Evolutionary conservation across 2,888 invertebrate genomes (phyloP).

Genomic region (Erebia ligea): DNA sequence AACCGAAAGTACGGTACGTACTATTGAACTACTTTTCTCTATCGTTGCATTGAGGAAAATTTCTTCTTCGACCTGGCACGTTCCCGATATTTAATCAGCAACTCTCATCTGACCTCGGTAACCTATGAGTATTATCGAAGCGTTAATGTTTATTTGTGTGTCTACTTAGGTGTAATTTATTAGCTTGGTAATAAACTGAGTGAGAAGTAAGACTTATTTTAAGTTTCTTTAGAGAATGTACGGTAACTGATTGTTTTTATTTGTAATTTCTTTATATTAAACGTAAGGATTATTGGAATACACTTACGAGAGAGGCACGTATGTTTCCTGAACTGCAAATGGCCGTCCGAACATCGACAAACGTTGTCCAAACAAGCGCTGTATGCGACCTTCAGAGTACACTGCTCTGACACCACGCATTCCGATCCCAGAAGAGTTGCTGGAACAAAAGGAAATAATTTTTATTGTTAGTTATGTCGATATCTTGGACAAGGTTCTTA

Average conservation of each 20-base stretch:
- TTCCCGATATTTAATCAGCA: constrained; percentile 13
- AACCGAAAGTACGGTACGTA: constrained; percentile 46
- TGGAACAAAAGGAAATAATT: constrained; percentile 70
- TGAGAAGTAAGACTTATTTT: neutral
- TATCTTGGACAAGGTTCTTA: neutral
- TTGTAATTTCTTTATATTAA: neutral
- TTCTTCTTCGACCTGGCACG: constrained; percentile 10
- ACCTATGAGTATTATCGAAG: constrained; percentile 5
- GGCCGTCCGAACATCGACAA: constrained; percentile 93
- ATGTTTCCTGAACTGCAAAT: constrained; percentile 93
- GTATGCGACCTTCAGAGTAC: constrained; percentile 93
- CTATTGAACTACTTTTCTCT: constrained; percentile 20
- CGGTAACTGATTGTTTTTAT: too few relatives aligned
- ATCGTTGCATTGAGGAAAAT: constrained; percentile 9
- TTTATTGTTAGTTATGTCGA: neutral
- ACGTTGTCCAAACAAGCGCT: constrained; percentile 92
- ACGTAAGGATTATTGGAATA: constrained; percentile 6
- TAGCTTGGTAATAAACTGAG: neutral
- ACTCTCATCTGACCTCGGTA: constrained; percentile 16
- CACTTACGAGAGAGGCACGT: constrained; percentile 96
- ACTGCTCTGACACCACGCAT: constrained; percentile 92
- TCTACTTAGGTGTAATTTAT: neutral
- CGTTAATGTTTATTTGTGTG: constrained; percentile 7
- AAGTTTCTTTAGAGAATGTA: neutral
- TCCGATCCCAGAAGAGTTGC: constrained; percentile 93